phyloP scores from a whole-genome alignment of 1,140 invertebrate genomes.

The Artemia franciscana region DNA sequence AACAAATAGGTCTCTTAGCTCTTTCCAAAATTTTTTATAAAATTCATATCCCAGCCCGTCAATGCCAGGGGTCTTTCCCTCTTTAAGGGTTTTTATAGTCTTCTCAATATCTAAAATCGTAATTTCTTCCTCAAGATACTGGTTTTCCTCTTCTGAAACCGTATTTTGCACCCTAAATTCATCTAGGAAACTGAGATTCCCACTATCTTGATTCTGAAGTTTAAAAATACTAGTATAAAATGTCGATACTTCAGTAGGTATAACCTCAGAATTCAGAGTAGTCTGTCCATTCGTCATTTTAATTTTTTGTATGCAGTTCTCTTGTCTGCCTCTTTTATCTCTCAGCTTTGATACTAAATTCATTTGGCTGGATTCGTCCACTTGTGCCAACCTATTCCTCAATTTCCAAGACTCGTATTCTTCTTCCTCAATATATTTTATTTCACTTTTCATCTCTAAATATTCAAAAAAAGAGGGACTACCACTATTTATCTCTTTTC shows the following conservation, averaged over 20 bases:
- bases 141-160: neutral
- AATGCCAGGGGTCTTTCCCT: neutral
- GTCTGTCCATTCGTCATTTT: neutral
- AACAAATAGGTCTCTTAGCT: neutral
- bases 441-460: neutral
- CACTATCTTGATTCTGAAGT: neutral
- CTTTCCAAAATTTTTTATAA: neutral
- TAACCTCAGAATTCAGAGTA: neutral
- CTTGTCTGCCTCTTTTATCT: neutral
- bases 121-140: neutral
- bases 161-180: neutral
- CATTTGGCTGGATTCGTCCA: neutral
- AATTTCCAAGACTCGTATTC: neutral
- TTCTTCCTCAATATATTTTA: neutral
- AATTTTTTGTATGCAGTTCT: neutral
- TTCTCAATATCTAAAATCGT: neutral
- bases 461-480: too few species aligned
- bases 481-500: too few species aligned
- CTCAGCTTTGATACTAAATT: neutral
- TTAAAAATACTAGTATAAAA: neutral
- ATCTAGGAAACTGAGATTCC: neutral
- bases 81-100: neutral
- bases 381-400: neutral
- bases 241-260: neutral
- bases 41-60: neutral